These are phyloP conservation scores for Morelia viridis DNA, from an alignment of 2,797 vertebrate species.

Conservation along the genomic window DNA sequence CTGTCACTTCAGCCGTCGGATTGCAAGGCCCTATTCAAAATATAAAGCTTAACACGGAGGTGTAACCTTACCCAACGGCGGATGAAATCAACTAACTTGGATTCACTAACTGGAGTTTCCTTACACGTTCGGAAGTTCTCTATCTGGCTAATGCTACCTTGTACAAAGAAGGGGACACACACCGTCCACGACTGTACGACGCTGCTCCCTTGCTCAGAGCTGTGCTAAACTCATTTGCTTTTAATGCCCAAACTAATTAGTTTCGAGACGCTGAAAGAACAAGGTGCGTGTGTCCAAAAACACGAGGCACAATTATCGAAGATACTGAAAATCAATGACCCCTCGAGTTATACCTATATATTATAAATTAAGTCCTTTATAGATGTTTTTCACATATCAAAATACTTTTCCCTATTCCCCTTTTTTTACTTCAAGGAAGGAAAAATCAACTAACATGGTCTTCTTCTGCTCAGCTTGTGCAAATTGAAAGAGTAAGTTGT, in stretches of 20 bases:
- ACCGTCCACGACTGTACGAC: not conserved
- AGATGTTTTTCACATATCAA: not conserved
- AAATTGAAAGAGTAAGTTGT: not conserved
- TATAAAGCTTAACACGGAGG: not conserved
- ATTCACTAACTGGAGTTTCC: not conserved
- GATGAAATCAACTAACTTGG: not conserved
- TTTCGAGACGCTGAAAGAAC: constrained; percentile 11
- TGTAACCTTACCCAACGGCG: not conserved
- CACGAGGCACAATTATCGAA: not conserved
- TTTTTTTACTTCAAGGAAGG: not conserved
- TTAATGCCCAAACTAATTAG: not conserved
- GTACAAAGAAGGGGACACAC: not conserved
- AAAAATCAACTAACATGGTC: not conserved
- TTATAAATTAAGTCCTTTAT: constrained; percentile 2
- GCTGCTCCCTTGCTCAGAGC: not conserved
- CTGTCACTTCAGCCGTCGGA: not conserved
- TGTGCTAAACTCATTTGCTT: not conserved
- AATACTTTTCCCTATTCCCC: not conserved
- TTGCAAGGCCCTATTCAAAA: not conserved
- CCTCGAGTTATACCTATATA: not conserved
- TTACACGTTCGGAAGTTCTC: not conserved
- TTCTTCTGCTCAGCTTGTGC: not conserved
- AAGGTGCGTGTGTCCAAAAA: not conserved
- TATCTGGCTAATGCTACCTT: not conserved
- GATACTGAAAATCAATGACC: constrained; percentile 18